Conservation (phyloP, 2,113 vertebrate genomes). For the Crotalus tigris region DNA sequence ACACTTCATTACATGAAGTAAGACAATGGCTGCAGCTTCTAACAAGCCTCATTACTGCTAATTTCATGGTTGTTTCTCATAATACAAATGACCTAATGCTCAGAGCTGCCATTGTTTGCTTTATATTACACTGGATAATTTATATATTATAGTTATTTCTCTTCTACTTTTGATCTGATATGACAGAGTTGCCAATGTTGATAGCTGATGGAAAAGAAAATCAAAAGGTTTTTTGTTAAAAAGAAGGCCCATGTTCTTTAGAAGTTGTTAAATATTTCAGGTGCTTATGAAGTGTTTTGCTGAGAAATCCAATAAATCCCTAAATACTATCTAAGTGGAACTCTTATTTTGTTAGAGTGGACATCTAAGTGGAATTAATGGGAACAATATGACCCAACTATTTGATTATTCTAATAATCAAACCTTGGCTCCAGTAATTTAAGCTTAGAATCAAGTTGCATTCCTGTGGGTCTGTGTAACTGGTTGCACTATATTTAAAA, state of each 20-base stretch:
- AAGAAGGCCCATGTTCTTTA: neutral
- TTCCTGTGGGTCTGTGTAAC: neutral
- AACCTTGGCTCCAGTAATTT: neutral
- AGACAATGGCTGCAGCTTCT: neutral
- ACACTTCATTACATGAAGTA: neutral
- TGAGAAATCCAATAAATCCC: neutral
- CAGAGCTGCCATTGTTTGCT: neutral
- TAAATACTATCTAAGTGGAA: neutral
- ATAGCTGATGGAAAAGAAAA: neutral
- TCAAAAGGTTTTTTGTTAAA: slow-evolving; percentile 1
- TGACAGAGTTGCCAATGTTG: neutral
- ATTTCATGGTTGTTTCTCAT: slow-evolving; percentile 8
- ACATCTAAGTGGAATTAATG: neutral
- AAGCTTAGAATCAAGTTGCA: neutral
- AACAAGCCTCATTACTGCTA: slow-evolving; percentile 8
- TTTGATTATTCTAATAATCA: neutral
- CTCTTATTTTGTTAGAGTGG: neutral
- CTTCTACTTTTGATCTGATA: neutral
- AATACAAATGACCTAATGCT: neutral
- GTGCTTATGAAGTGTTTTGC: neutral
- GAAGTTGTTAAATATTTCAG: neutral
- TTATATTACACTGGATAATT: neutral
- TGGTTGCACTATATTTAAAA: neutral
- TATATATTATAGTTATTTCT: slow-evolving; percentile 17
- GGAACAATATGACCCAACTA: neutral